A percentile compares a stretch with the other conserved stretches of the same genome.
Evolutionary conservation across 1,140 invertebrate genomes (phyloP).

Genomic region (Lethrus apterus): DNA sequence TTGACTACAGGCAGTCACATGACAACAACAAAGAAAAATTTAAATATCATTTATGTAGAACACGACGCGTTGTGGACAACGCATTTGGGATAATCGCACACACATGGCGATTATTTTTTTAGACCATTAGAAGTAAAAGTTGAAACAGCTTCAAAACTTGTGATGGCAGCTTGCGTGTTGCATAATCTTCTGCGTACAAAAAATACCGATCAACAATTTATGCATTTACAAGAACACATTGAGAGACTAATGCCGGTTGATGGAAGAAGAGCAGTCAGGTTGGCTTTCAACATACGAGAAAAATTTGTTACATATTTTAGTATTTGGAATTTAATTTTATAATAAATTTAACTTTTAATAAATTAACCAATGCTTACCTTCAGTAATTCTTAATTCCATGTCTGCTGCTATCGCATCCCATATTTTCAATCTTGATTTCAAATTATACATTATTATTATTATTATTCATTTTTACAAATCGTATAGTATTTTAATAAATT

Average conservation of each 20-base stretch:
- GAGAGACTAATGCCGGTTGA: slow-evolving; percentile 8
- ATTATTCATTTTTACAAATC: too few species aligned
- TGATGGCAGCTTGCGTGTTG: slow-evolving; percentile 13
- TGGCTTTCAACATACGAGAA: slow-evolving; percentile 9
- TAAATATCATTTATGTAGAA: slow-evolving; percentile 8
- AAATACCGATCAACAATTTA: slow-evolving; percentile 13
- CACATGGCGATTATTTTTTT: slow-evolving; percentile 15
- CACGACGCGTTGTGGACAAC: slow-evolving; percentile 1
- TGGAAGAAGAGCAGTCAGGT: slow-evolving; percentile 5
- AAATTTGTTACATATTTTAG: slow-evolving; percentile 5
- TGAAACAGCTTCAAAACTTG: slow-evolving; percentile 15
- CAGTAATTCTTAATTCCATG: too few species aligned
- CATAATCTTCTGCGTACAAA: slow-evolving; percentile 13
- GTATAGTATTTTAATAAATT: too few species aligned
- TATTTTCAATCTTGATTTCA: too few species aligned
- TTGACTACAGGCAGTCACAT: slow-evolving; percentile 9
- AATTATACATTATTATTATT: too few species aligned
- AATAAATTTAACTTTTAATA: too few species aligned
- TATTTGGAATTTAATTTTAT: slow-evolving; percentile 9
- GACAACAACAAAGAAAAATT: slow-evolving; percentile 7
- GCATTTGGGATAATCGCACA: slow-evolving; percentile 12
- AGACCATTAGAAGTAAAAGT: slow-evolving; percentile 17
- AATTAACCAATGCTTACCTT: too few species aligned
- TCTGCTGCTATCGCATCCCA: too few species aligned
- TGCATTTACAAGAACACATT: slow-evolving; percentile 11